Evolutionary conservation across 2,888 invertebrate genomes (phyloP), one percentile per base, ranked within the genome.

Genomic region (Unio delphinus): DNA sequence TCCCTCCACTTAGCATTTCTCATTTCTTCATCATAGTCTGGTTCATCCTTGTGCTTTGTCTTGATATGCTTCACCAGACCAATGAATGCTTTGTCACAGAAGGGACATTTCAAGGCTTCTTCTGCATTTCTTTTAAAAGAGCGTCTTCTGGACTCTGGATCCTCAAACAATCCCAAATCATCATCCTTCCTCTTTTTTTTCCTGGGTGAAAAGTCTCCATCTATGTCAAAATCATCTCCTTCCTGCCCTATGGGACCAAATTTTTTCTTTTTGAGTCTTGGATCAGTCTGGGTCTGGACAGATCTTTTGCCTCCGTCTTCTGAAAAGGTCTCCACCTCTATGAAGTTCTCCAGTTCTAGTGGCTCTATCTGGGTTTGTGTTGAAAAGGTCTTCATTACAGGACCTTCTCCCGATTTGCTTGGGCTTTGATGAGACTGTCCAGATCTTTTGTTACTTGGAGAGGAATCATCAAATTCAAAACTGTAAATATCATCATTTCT

Each of bases 1-100:
- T 87, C 87, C 65, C 86, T 79, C 85, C 86, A 86, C 64, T 86
- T 85, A 54, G 87, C 87, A 80, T 87, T 86, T 61, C 86, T 80
- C 82, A 87, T 86, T 67, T 87, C 86, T 66, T 86, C 86, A 54
- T 87, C 87, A 78, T 81, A 87, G 65, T 84, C 86, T 26, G 84
- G 82, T 70, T 87, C 87, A 73, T 87, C 86, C 54, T 81, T 79
- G 64, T 87, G 87, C 71, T 86, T 86, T 28, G 85, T 83, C 68
- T 86, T 87, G 66, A 87, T 87, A 72, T 87, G 87, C 65, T 86
- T 86, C 23, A 87, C 87, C 61, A 87, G 72, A 30, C 86, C 85
- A 72, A 87, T 86, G 72, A 87, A 87, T 17, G 86, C 86, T 69
- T 84, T 83, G 62, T 87, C 87, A 81, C 87, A 87, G 74, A 87